Base-by-base conservation (phyloP, 1,140 invertebrate species). In the Penaeus indicus region DNA sequence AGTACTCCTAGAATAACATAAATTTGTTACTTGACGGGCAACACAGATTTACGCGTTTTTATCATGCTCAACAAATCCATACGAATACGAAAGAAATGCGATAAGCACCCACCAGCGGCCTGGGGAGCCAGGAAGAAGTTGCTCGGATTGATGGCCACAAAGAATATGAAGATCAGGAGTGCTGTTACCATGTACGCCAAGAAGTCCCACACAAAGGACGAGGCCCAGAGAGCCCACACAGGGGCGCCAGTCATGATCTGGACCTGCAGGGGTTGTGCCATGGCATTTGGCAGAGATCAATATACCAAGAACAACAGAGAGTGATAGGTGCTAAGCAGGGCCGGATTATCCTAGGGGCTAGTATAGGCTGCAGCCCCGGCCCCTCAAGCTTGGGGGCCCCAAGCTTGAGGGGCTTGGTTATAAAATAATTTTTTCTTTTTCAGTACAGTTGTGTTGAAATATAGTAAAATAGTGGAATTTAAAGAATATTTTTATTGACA, bases 1-100 rank as follows among this genome's bases (percentile, higher is more conserved):
- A 91, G 84, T 3, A 86, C 86, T 16, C 84, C 84, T 91, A 94
- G 94, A 80, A 94, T 94, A 86, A 93, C 93, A 5, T 92, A 95
- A 95, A 54, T 13, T 54, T 16, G 16, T 54, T 54, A 16, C 54
- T 54, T 16, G 1, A 54, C 5, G 54, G 11, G 16, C 54, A 11
- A 54, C 54, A 11, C 0, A 54, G 11, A 11, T 54, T 54, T 54
- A 11, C 54, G 54, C 16, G 8, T 54, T 54, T 54, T 13, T 54
- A 16, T 16, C 54, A 11, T 54, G 11, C 54, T 54, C 11, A 13
- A 16, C 11, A 54, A 54, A 11, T 13, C 2, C 54, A 11, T 2
- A 54, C 11, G 54, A 16, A 13, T 7, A 42, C 38, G 38, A 42
- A 42, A 42, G 38, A 42, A 42, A 42, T 42, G 38, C 11, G 54